Evolutionary conservation across 1,140 invertebrate species (phyloP).

Genomic region (Oreohelix idahoensis): DNA sequence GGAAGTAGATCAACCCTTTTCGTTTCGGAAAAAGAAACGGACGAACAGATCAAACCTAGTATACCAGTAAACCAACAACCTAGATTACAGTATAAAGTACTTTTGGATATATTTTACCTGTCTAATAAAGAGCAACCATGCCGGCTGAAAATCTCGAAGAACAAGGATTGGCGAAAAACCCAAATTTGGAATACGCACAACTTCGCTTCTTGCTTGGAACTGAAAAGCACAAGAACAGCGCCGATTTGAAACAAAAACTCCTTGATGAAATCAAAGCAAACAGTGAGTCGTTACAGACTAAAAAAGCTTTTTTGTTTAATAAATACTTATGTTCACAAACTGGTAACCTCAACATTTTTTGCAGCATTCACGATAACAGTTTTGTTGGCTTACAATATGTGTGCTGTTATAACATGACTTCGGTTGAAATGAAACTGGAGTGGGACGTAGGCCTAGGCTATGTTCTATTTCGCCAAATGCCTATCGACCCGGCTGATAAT

Average conservation of each 20-base stretch:
- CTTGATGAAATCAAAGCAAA: slow-evolving; percentile 86
- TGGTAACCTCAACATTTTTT: no score
- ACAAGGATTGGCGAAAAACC: slow-evolving; percentile 87
- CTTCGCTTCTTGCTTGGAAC: slow-evolving; percentile 87
- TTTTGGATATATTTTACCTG: not conserved
- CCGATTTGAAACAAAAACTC: slow-evolving; percentile 77
- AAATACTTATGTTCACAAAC: no score
- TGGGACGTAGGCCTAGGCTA: no score
- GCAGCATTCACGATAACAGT: no score
- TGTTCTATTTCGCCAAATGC: no score
- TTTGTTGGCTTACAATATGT: no score
- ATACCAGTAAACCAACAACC: not conserved
- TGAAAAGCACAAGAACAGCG: slow-evolving; percentile 74
- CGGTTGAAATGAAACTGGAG: no score
- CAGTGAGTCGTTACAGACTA: no score
- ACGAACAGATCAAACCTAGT: not conserved
- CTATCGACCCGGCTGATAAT: no score
- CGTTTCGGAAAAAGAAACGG: not conserved
- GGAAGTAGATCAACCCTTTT: not conserved
- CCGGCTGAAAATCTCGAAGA: slow-evolving; percentile 86
- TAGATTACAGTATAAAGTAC: not conserved
- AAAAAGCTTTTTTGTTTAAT: no score
- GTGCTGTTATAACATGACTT: no score
- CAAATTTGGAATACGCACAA: slow-evolving; percentile 88
- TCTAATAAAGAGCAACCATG: slow-evolving; percentile 73